Conservation (phyloP, 1,140 invertebrate genomes). For the Scaptomyza pallida region DNA sequence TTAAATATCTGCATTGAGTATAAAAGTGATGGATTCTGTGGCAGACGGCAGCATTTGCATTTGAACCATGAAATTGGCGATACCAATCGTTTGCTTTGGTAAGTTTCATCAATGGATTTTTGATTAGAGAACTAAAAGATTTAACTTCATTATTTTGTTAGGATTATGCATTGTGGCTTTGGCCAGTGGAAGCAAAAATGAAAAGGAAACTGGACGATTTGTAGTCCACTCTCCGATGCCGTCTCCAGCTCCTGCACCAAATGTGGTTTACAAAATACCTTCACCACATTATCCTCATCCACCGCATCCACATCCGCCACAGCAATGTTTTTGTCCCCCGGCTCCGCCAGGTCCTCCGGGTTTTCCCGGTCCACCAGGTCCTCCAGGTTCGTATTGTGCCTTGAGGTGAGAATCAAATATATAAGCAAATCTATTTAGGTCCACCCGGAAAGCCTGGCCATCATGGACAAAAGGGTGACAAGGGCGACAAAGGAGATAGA, state of each 20-base stretch:
- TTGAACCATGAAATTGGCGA: constrained; percentile 56
- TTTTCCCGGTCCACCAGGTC: constrained; percentile 88
- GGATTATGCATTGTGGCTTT: constrained; percentile 34
- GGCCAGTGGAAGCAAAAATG: constrained; percentile 30
- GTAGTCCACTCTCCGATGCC: constrained; percentile 77
- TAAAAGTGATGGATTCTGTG: constrained; percentile 53
- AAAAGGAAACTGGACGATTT: constrained; percentile 52
- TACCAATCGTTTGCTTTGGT: constrained; percentile 53
- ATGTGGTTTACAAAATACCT: constrained; percentile 66
- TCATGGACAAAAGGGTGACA: constrained; percentile 87
- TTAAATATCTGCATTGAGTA: constrained; percentile 32
- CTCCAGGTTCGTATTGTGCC: constrained; percentile 83
- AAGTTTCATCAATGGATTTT: constrained; percentile 86
- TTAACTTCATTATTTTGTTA: constrained; percentile 81
- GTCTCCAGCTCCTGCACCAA: constrained; percentile 81
- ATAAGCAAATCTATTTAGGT: not conserved
- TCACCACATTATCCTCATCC: constrained; percentile 62
- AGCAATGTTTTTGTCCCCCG: constrained; percentile 86
- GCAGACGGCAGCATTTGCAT: constrained; percentile 51
- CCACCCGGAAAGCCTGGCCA: constrained; percentile 85
- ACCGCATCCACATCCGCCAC: constrained; percentile 88
- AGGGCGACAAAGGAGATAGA: constrained; percentile 86
- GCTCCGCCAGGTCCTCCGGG: constrained; percentile 87
- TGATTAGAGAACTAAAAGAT: not conserved
- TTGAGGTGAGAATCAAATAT: not conserved